Evolutionary conservation across 2,113 vertebrate species (phyloP).

Genomic region (Zootoca vivipara): DNA sequence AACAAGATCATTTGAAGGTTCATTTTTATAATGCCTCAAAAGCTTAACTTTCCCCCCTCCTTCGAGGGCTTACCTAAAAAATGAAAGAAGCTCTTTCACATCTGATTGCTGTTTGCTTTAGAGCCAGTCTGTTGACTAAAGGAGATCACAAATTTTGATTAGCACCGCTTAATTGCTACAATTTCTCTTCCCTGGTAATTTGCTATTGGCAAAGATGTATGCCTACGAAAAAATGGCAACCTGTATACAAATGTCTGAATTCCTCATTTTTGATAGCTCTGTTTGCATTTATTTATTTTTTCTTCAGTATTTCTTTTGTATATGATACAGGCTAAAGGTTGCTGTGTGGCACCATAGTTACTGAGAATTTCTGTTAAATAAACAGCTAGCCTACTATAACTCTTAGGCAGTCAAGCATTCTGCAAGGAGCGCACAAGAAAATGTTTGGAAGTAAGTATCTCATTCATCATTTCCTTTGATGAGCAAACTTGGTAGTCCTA

Average conservation of each 20-base stretch:
- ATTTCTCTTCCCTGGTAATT: neutral
- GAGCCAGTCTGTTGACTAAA: neutral
- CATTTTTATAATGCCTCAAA: neutral
- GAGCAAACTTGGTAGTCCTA: neutral
- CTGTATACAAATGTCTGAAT: neutral
- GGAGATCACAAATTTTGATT: constrained; percentile 15
- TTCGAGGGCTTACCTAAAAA: neutral
- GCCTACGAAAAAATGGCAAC: neutral
- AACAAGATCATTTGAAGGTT: neutral
- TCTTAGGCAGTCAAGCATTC: neutral
- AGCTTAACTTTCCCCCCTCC: neutral
- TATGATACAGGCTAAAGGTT: neutral
- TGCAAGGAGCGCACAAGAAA: neutral
- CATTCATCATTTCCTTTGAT: neutral
- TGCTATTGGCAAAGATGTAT: neutral
- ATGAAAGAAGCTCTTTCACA: neutral
- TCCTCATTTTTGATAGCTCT: neutral
- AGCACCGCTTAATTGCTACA: neutral
- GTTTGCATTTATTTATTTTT: neutral
- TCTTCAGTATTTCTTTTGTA: neutral
- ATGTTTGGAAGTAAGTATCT: neutral
- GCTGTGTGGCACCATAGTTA: fast-evolving
- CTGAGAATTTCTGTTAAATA: neutral
- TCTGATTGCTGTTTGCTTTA: neutral
- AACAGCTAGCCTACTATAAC: neutral